Conservation (phyloP, 2,797 vertebrate species). For the Lophura swinhoii region DNA sequence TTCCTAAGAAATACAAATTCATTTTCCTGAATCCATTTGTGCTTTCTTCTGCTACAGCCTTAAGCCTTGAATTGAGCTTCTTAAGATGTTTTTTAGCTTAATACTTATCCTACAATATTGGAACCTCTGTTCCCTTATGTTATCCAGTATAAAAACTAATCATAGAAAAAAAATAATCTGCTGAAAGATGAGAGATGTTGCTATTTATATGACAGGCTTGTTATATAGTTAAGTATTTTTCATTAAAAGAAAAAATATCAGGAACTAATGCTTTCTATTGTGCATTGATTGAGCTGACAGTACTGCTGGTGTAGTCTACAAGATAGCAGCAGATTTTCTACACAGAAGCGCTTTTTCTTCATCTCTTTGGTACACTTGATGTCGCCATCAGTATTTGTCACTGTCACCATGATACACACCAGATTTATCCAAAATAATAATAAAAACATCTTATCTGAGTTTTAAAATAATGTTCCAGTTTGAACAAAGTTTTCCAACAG, state of each 20-base stretch:
- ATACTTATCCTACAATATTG: neutral
- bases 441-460: neutral
- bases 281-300: neutral
- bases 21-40: slow-evolving; percentile 7
- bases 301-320: neutral
- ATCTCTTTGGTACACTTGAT: neutral
- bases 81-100: slow-evolving; percentile 7
- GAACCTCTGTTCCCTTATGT: neutral
- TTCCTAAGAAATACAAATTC: neutral
- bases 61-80: slow-evolving; percentile 17
- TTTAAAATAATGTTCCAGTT: neutral
- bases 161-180: neutral
- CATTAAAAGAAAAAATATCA: neutral
- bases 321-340: neutral
- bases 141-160: neutral
- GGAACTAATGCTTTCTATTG: neutral
- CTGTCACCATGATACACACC: neutral
- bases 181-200: neutral
- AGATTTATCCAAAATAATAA: neutral
- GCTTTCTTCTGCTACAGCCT: neutral
- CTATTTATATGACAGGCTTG: neutral
- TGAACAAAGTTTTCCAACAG: neutral
- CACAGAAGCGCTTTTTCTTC: accelerated
- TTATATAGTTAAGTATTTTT: neutral
- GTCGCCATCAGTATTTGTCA: neutral